phyloP scores from a whole-genome alignment of 1,140 invertebrate species.

The Tetraneura akinire region DNA sequence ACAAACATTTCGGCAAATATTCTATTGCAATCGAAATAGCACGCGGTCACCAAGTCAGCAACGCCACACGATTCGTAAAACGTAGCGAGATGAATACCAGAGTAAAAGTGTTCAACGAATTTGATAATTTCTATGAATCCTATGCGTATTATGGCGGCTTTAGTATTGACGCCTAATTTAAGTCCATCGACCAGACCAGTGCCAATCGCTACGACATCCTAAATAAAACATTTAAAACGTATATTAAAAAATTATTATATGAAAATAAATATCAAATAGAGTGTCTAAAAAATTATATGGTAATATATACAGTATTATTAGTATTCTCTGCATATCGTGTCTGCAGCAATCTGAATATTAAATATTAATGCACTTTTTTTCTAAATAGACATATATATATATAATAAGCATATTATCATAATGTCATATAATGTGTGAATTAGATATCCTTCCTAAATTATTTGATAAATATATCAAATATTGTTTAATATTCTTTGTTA shows the following conservation, averaged over 20 bases:
- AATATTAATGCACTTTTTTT: too few species aligned
- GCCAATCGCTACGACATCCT: slow-evolving; percentile 98
- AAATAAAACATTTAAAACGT: slow-evolving; percentile 53
- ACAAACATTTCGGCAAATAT: slow-evolving; percentile 94
- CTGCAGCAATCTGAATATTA: too few species aligned
- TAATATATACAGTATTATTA: neutral
- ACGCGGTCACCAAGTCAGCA: slow-evolving; percentile 98
- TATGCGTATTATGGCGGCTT: slow-evolving; percentile 95
- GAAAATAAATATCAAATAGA: too few species aligned
- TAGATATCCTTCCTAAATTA: too few species aligned
- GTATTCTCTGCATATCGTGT: too few species aligned
- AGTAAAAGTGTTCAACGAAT: slow-evolving; percentile 87
- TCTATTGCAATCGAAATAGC: slow-evolving; percentile 95
- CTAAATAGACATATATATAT: too few species aligned
- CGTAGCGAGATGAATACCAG: slow-evolving; percentile 81
- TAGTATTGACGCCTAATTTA: slow-evolving; percentile 95
- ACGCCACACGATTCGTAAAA: slow-evolving; percentile 99
- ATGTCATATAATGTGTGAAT: too few species aligned
- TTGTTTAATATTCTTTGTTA: too few species aligned
- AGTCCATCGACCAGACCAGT: slow-evolving; percentile 95
- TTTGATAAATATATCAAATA: too few species aligned
- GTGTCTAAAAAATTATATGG: neutral
- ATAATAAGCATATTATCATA: too few species aligned
- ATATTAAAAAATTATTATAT: too few species aligned
- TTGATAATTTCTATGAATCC: slow-evolving; percentile 99